A percentile compares a stretch with the other conserved stretches of the same genome.
These are phyloP conservation scores for Pollimyrus isidori DNA, from an alignment of 2,113 vertebrate genomes.

Conservation along the genomic window DNA sequence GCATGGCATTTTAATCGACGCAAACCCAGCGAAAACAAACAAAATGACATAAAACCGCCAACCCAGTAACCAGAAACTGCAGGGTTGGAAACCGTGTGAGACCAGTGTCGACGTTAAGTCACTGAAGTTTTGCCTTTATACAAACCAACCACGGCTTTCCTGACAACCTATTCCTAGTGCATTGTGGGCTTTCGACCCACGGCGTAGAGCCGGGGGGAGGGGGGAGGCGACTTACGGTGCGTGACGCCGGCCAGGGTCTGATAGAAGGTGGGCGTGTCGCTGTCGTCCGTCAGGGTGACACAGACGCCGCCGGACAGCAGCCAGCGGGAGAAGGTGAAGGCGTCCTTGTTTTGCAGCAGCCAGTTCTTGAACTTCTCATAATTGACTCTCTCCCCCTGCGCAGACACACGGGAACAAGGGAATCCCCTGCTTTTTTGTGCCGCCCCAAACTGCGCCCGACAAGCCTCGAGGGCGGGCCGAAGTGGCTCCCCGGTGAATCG, in stretches of 20 bases:
- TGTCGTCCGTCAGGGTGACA: slow-evolving; percentile 94
- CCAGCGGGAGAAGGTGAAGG: slow-evolving; percentile 95
- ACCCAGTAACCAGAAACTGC: neutral
- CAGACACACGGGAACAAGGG: slow-evolving; percentile 22
- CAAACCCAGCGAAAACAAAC: neutral
- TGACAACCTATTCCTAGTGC: neutral
- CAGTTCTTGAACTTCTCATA: slow-evolving; percentile 94
- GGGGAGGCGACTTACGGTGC: slow-evolving; percentile 74
- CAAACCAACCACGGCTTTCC: neutral
- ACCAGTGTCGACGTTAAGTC: neutral
- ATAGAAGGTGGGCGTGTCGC: slow-evolving; percentile 98
- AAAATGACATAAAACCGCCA: neutral
- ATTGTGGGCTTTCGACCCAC: neutral
- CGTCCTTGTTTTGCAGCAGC: slow-evolving; percentile 92
- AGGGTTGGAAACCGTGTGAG: neutral
- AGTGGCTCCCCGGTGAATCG: neutral
- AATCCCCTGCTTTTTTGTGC: neutral
- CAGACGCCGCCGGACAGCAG: slow-evolving; percentile 89
- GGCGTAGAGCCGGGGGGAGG: neutral
- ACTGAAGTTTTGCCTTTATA: neutral
- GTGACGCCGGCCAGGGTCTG: slow-evolving; percentile 97
- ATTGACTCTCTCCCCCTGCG: slow-evolving; percentile 89
- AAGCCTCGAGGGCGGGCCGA: neutral
- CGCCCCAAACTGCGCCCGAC: neutral
- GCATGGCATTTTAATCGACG: neutral